Conservation (phyloP, 2,797 vertebrate genomes). For the Chloroceryle inda region DNA sequence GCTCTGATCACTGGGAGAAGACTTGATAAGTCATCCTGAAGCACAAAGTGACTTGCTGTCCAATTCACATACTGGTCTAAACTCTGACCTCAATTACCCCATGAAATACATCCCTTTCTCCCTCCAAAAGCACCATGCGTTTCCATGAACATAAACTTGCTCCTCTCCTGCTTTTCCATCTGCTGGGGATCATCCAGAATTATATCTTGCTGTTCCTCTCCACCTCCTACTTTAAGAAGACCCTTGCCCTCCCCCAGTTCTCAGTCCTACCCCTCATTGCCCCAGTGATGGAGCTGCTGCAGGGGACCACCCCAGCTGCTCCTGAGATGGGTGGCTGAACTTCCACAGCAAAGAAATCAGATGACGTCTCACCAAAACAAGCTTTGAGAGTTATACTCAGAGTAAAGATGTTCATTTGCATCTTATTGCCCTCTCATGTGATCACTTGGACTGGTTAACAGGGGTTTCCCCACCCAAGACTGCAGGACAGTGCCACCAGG, state of each 20-base stretch:
- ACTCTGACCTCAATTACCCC: not conserved
- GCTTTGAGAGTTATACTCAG: not conserved
- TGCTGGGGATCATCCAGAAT: not conserved
- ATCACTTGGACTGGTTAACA: not conserved
- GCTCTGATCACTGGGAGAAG: not conserved
- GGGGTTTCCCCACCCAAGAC: not conserved
- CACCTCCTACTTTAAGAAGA: not conserved
- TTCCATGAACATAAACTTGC: not conserved
- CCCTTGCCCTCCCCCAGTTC: not conserved
- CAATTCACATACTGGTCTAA: not conserved
- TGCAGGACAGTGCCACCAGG: not conserved
- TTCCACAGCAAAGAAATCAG: not conserved
- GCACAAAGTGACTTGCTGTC: not conserved
- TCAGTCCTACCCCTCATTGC: not conserved
- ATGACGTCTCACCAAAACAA: not conserved
- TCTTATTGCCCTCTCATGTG: not conserved
- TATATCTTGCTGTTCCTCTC: not conserved
- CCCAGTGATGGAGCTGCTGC: not conserved
- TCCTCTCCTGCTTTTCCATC: not conserved
- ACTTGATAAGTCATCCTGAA: not conserved
- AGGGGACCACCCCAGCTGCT: not conserved
- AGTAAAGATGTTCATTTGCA: slow-evolving; percentile 29
- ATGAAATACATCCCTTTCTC: not conserved
- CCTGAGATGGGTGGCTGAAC: not conserved
- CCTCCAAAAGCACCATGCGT: not conserved